Evolutionary conservation across 2,797 vertebrate genomes (phyloP), one percentile per base, ranked within the genome.

Genomic region (Telmatherina bonti): DNA sequence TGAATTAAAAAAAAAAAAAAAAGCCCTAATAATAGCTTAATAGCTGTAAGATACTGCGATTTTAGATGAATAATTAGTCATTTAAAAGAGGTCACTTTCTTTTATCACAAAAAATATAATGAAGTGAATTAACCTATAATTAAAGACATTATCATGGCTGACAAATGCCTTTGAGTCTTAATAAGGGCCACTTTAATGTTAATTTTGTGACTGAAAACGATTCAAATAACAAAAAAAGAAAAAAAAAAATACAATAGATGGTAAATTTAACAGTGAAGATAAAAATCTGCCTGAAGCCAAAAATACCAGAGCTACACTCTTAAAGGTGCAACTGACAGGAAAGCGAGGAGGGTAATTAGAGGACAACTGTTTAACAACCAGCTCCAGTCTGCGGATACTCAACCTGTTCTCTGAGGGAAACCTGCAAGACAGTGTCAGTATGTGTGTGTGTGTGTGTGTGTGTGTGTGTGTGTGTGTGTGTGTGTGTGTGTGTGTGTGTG

Each of bases 311-410:
- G 62, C 54, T 36, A 22, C 60, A 66, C 69, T 81, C 77, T 82
- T 74, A 35, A 64, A 83, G 73, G 62, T 18, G 57, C 57, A 78
- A 80, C 78, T 71, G 62, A 81, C 70, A 76, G 67, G 84, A 88
- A 85, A 84, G 59, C 30, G 62, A 45, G 68, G 51, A 65, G 66
- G 77, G 57, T 88, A 91, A 91, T 86, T 85, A 84, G 72, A 80
- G 75, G 69, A 86, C 74, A 80, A 82, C 82, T 67, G 71, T 72
- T 80, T 85, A 86, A 89, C 86, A 87, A 88, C 82, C 73, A 88
- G 70, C 75, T 84, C 74, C 75, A 84, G 82, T 63, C 72, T 78
- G 77, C 70, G 75, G 83, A 85, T 79, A 59, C 51, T 68, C 71
- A 63, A 79, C 70, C 73, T 72, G 67, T 36, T 56, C 29, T 45